Evolutionary conservation across 2,113 vertebrate species (phyloP).

Genomic region (Tragelaphus buxtoni): DNA sequence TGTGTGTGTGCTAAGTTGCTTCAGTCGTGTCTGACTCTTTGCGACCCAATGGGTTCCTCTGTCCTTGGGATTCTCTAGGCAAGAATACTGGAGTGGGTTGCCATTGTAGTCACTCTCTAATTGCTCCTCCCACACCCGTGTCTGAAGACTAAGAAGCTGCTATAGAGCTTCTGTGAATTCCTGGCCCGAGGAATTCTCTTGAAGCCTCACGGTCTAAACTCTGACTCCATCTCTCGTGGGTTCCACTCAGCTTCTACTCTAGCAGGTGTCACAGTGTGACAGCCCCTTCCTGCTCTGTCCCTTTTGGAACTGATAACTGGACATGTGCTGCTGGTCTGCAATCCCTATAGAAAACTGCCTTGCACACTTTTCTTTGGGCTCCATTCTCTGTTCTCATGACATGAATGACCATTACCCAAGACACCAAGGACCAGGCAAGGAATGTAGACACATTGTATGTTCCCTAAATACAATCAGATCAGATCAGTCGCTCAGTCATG

Average conservation of each 20-base stretch:
- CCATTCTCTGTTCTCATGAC: background rate
- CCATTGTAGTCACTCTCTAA: background rate
- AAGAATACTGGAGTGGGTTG: background rate
- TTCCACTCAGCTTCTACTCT: background rate
- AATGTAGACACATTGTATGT: background rate
- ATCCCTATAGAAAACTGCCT: background rate
- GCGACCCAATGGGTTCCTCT: background rate
- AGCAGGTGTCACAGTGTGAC: background rate
- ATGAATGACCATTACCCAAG: background rate
- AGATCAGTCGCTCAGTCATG: too few relatives aligned
- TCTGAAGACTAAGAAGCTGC: background rate
- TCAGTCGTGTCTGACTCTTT: background rate
- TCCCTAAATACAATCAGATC: background rate
- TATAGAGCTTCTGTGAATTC: background rate
- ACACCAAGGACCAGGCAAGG: background rate
- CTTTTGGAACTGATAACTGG: background rate
- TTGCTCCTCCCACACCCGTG: too few relatives aligned
- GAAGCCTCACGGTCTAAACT: background rate
- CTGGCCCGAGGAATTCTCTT: background rate
- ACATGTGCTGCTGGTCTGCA: background rate
- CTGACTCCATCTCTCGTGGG: background rate
- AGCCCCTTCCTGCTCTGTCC: background rate
- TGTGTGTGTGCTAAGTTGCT: background rate
- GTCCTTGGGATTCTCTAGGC: background rate
- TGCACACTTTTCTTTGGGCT: background rate